phyloP scores from a whole-genome alignment of 2,113 vertebrate genomes.

The Sakesphorus luctuosus region DNA sequence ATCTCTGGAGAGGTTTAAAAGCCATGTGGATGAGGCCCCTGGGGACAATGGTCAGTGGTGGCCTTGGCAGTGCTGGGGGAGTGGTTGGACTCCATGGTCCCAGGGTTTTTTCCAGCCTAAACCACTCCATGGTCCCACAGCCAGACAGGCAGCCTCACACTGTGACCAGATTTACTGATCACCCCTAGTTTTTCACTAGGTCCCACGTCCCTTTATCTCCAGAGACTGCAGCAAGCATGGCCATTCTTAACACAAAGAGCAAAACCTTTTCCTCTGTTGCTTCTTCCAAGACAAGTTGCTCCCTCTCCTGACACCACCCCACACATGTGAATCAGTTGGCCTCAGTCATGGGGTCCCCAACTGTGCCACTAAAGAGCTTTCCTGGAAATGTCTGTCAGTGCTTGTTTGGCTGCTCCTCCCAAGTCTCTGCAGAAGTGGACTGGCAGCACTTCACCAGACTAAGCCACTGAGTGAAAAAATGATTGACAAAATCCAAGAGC shows the following conservation, averaged over 20 bases:
- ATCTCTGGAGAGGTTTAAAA: background rate
- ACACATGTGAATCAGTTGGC: background rate
- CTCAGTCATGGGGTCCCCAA: background rate
- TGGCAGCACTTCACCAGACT: background rate
- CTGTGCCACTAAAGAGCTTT: background rate
- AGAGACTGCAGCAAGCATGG: rapidly evolving
- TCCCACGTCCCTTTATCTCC: background rate
- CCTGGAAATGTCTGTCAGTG: background rate
- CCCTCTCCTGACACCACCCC: background rate
- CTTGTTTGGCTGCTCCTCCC: background rate
- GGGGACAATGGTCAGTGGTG: background rate
- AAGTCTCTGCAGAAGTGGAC: background rate
- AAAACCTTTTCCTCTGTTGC: background rate
- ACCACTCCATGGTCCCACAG: background rate
- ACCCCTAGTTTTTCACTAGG: background rate
- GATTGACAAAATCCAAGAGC: background rate
- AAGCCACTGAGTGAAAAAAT: background rate
- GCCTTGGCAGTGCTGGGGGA: background rate
- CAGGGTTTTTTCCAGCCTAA: background rate
- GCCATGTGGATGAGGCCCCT: background rate
- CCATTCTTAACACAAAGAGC: background rate
- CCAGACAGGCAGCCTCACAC: background rate
- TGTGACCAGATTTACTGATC: background rate
- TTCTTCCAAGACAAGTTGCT: background rate
- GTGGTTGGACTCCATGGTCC: rapidly evolving